Conservation (phyloP, 2,888 invertebrate genomes). For the Eledona agricola region DNA sequence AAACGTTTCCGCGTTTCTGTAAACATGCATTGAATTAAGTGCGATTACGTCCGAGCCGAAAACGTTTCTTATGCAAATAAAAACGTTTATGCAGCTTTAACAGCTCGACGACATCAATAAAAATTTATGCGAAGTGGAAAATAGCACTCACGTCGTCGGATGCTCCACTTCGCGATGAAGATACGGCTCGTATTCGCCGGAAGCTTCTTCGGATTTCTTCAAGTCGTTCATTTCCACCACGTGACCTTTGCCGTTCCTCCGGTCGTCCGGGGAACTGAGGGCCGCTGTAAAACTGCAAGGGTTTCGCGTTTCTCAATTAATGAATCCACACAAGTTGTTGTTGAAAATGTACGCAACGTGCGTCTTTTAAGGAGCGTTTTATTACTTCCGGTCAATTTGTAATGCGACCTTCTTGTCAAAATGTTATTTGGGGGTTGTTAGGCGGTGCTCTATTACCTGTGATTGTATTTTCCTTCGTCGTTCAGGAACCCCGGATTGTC, state of each 20-base stretch:
- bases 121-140: too few relatives aligned
- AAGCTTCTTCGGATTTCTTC: slow-evolving; percentile 58
- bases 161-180: slow-evolving; percentile 73
- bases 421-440: slow-evolving; percentile 2
- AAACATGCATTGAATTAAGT: slow-evolving; percentile 44
- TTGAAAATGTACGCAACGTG: slow-evolving; percentile 4
- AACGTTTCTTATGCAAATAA: slow-evolving; percentile 5
- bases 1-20: slow-evolving; percentile 80
- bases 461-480: slow-evolving; percentile 63
- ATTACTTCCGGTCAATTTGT: slow-evolving; percentile 20
- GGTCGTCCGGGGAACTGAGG: slow-evolving; percentile 49
- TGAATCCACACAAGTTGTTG: slow-evolving; percentile 7
- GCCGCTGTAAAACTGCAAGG: slow-evolving; percentile 51
- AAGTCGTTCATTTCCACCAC: slow-evolving; percentile 65
- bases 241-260: slow-evolving; percentile 46
- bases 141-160: slow-evolving; percentile 82
- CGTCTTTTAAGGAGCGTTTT: slow-evolving; percentile 17
- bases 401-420: too few relatives aligned
- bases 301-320: slow-evolving; percentile 22
- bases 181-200: slow-evolving; percentile 74
- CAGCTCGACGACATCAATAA: too few relatives aligned
- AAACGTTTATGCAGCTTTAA: too few relatives aligned
- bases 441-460: slow-evolving; percentile 63
- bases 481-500: slow-evolving; percentile 66
- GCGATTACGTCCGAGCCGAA: background rate